Evolutionary conservation across 2,888 invertebrate species (phyloP).

Genomic region (Drosophila rubida): DNA sequence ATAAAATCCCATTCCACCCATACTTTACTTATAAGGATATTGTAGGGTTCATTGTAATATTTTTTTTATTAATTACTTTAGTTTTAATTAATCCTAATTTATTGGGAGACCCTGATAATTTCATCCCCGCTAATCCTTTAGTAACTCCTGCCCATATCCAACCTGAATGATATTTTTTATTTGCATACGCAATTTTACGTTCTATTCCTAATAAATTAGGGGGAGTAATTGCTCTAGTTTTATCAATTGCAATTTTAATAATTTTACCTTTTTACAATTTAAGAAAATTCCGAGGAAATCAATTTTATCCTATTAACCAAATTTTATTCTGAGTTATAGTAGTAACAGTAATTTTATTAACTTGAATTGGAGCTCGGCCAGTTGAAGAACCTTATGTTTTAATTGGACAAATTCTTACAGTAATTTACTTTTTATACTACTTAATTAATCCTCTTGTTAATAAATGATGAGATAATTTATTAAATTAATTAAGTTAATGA

Average conservation of each 20-base stretch:
- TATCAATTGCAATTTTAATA: no score
- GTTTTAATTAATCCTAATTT: slow-evolving; percentile 87
- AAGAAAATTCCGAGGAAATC: no score
- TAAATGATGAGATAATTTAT: slow-evolving; percentile 86
- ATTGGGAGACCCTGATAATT: slow-evolving; percentile 90
- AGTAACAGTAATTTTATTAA: no score
- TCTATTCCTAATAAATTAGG: slow-evolving; percentile 93
- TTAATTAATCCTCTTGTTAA: no score
- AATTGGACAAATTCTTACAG: slow-evolving; percentile 82
- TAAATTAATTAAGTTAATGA: slow-evolving; percentile 86
- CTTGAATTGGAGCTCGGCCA: no score
- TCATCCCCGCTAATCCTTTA: slow-evolving; percentile 86
- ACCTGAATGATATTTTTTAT: slow-evolving; percentile 94
- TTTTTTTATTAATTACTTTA: slow-evolving; percentile 86
- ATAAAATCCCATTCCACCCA: slow-evolving; percentile 90
- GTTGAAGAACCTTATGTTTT: no score
- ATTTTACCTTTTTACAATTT: no score
- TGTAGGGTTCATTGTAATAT: slow-evolving; percentile 87
- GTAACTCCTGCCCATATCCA: slow-evolving; percentile 91
- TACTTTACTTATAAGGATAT: slow-evolving; percentile 89
- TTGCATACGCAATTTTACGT: slow-evolving; percentile 92
- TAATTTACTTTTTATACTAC: no score
- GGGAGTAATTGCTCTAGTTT: slow-evolving; percentile 82
- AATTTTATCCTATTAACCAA: no score
- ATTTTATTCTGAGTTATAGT: no score